Conservation (phyloP, 2,888 invertebrate species). For the Antheraea assamensis region DNA sequence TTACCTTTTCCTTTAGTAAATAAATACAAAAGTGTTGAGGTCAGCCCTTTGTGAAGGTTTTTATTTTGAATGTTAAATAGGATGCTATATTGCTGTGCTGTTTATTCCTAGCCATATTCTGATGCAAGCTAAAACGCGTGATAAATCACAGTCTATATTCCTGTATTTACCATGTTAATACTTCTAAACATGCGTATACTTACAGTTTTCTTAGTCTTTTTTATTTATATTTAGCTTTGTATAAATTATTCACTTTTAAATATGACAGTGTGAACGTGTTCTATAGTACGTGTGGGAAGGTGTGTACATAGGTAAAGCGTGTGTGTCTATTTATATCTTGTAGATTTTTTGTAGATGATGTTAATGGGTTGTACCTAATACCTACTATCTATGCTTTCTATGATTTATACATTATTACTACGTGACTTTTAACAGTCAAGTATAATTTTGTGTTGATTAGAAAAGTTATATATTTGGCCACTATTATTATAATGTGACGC, state of each 20-base stretch:
- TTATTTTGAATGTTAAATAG: background rate
- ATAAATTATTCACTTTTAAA: slow-evolving; percentile 14
- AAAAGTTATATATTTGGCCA: background rate
- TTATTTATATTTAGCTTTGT: slow-evolving; percentile 9
- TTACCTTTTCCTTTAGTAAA: background rate
- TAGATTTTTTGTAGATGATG: slow-evolving; percentile 57
- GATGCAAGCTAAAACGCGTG: background rate
- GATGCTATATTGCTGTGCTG: background rate
- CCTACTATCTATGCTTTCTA: slow-evolving; percentile 2
- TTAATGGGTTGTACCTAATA: slow-evolving; percentile 26
- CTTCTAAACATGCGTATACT: background rate
- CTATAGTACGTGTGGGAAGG: slow-evolving; percentile 50
- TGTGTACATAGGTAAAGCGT: slow-evolving; percentile 43
- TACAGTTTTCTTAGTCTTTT: background rate
- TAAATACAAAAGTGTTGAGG: background rate
- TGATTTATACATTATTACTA: background rate
- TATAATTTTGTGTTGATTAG: background rate
- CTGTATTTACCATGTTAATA: background rate
- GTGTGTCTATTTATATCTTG: slow-evolving; percentile 55
- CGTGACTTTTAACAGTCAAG: background rate
- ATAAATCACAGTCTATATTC: background rate
- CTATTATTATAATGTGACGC: background rate
- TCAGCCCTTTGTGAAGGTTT: background rate
- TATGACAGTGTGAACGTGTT: slow-evolving; percentile 42
- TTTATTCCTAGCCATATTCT: background rate